Conservation (phyloP, 2,888 invertebrate species). For the Rhingia campestris region DNA sequence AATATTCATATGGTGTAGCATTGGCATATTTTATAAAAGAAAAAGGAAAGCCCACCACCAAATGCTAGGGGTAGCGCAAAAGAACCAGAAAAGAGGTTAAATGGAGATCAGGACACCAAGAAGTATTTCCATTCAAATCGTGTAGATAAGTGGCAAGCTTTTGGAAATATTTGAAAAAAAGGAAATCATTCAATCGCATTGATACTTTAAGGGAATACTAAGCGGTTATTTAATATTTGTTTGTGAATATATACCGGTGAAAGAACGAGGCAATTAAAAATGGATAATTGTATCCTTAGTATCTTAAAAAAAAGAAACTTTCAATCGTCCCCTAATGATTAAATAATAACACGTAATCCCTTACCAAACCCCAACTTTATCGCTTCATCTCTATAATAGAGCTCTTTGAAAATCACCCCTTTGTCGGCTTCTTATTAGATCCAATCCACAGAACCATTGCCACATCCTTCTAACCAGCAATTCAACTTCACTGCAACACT, state of each 20-base stretch:
- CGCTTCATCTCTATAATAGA: not conserved
- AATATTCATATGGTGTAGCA: conserved; percentile 70
- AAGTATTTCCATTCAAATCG: conserved; percentile 68
- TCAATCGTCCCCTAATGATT: not conserved
- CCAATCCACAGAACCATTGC: conserved; percentile 23
- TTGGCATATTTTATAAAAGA: conserved; percentile 62
- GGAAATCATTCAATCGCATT: conserved; percentile 41
- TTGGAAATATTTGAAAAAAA: conserved; percentile 34
- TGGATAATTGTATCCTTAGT: no score
- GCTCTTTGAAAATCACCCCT: conserved; percentile 28
- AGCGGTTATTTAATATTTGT: conserved; percentile 66
- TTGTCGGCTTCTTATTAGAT: conserved; percentile 37
- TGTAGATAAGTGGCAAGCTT: conserved; percentile 64
- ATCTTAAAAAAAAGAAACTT: no score
- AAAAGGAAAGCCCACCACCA: not conserved
- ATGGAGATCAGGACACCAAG: conserved; percentile 45
- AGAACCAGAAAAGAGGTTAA: conserved; percentile 44
- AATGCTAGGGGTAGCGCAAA: conserved; percentile 25
- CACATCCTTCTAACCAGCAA: conserved; percentile 25
- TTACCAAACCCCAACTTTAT: conserved; percentile 4
- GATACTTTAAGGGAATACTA: conserved; percentile 41
- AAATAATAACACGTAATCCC: not conserved
- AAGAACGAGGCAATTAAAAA: no score
- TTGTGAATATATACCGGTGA: no score
- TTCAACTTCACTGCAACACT: conserved; percentile 27